These are phyloP conservation scores for Lota lota DNA, from an alignment of 2,113 vertebrate species.

Conservation along the genomic window DNA sequence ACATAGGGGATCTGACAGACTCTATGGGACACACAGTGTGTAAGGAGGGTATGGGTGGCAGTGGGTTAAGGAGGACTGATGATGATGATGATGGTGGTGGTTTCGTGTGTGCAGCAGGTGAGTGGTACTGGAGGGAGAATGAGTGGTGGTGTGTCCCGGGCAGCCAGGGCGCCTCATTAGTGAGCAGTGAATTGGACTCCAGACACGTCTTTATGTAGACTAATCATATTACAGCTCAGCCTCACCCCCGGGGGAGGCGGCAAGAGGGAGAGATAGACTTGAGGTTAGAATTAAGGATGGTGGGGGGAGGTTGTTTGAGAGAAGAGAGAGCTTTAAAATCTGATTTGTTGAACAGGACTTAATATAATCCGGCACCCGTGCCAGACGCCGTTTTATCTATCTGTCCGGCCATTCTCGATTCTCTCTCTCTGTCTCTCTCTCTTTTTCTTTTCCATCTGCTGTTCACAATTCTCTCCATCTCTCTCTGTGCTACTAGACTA, in stretches of 20 bases:
- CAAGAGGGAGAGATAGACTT: slow-evolving; percentile 31
- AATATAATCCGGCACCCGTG: slow-evolving; percentile 75
- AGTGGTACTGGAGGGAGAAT: slow-evolving; percentile 68
- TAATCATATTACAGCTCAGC: slow-evolving; percentile 78
- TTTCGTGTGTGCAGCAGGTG: slow-evolving; percentile 60
- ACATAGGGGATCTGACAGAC: neutral
- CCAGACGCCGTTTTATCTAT: slow-evolving; percentile 74
- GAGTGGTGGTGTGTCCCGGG: slow-evolving; percentile 71
- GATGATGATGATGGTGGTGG: neutral
- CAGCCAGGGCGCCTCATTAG: slow-evolving; percentile 85
- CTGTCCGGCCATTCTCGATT: slow-evolving; percentile 40
- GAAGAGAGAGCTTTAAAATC: slow-evolving; percentile 70
- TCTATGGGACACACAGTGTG: neutral
- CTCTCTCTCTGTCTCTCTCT: slow-evolving; percentile 18
- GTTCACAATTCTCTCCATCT: slow-evolving; percentile 11
- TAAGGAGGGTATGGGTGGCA: neutral
- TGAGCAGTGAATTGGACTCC: slow-evolving; percentile 79
- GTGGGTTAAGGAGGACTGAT: neutral
- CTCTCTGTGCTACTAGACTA: slow-evolving; percentile 17
- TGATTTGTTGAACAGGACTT: slow-evolving; percentile 80
- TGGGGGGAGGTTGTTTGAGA: neutral
- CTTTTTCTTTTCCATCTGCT: slow-evolving; percentile 11
- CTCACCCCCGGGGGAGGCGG: slow-evolving; percentile 51
- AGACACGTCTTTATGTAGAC: slow-evolving; percentile 82
- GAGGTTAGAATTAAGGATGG: neutral